Conservation (phyloP, 2,888 invertebrate genomes). For the Zaprionus bogoriensis region DNA sequence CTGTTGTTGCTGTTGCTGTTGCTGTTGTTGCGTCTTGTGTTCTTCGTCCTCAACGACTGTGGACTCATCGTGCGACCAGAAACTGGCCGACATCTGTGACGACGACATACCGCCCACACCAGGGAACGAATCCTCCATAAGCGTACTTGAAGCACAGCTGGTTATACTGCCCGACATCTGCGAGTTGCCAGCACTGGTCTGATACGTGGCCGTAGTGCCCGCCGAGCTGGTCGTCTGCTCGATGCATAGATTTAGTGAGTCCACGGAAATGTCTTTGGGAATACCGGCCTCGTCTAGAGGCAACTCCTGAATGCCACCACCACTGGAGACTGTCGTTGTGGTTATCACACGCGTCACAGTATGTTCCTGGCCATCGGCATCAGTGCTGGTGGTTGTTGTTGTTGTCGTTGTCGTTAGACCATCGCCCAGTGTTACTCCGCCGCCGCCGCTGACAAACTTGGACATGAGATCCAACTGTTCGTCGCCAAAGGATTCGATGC, state of each 20-base stretch:
- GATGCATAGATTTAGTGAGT: constrained; percentile 84
- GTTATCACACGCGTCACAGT: constrained; percentile 67
- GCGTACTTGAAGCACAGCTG: constrained; percentile 92
- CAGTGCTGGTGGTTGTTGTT: constrained; percentile 78
- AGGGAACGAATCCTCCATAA: constrained; percentile 86
- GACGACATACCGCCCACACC: constrained; percentile 68
- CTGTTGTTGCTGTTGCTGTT: constrained; percentile 26
- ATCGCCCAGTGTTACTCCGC: constrained; percentile 64
- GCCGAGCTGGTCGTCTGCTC: constrained; percentile 90
- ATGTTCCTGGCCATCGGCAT: constrained; percentile 76
- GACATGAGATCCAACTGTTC: constrained; percentile 74
- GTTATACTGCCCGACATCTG: constrained; percentile 93
- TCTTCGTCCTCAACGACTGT: constrained; percentile 72
- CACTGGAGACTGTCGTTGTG: constrained; percentile 61
- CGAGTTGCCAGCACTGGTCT: constrained; percentile 92
- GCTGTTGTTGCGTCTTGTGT: constrained; percentile 32
- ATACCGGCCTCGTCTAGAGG: constrained; percentile 60
- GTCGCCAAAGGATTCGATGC: constrained; percentile 81
- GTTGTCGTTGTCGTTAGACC: constrained; percentile 76
- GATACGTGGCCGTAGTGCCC: constrained; percentile 92
- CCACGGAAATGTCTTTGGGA: constrained; percentile 81
- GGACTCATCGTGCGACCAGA: constrained; percentile 78
- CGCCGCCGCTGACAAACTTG: constrained; percentile 58
- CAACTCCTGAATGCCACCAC: constrained; percentile 52
- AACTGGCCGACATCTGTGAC: constrained; percentile 73